A percentile compares a stretch with the other conserved stretches of the same genome.
These are phyloP conservation scores for Numenius arquata DNA, from an alignment of 2,113 vertebrate species.

Conservation along the genomic window DNA sequence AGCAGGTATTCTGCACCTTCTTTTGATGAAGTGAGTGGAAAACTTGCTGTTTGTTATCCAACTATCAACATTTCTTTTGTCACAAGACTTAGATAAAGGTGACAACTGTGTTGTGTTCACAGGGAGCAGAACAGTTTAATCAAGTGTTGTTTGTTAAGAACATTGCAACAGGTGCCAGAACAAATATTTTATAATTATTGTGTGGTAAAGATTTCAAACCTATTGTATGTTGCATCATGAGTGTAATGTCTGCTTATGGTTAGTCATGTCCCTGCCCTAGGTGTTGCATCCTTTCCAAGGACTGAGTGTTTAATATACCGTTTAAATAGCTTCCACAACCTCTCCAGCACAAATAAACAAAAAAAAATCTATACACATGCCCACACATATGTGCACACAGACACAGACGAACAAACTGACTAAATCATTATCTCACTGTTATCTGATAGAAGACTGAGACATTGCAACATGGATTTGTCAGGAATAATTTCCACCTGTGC, in stretches of 20 bases:
- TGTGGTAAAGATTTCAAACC: not conserved
- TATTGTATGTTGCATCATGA: not conserved
- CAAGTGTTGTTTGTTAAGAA: not conserved
- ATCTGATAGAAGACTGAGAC: not conserved
- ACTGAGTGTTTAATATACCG: not conserved
- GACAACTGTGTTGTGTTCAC: not conserved
- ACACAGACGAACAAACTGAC: not conserved
- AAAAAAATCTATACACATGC: not conserved
- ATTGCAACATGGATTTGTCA: conserved; percentile 4
- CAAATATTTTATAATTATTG: not conserved
- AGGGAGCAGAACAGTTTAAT: not conserved
- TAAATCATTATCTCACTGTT: not conserved
- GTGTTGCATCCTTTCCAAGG: not conserved
- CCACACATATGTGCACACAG: not conserved
- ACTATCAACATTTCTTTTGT: not conserved
- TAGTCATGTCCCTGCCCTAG: not conserved
- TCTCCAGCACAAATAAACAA: not conserved
- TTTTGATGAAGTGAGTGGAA: not conserved
- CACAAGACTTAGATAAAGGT: not conserved
- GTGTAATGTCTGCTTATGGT: not conserved
- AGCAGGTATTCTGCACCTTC: not conserved
- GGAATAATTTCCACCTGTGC: not conserved
- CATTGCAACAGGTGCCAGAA: conserved; percentile 16
- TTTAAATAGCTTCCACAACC: not conserved
- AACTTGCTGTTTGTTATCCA: not conserved